A percentile compares a stretch with the other conserved stretches of the same genome.
phyloP scores from a whole-genome alignment of 2,888 invertebrate species.

The Periphyllus acericola region DNA sequence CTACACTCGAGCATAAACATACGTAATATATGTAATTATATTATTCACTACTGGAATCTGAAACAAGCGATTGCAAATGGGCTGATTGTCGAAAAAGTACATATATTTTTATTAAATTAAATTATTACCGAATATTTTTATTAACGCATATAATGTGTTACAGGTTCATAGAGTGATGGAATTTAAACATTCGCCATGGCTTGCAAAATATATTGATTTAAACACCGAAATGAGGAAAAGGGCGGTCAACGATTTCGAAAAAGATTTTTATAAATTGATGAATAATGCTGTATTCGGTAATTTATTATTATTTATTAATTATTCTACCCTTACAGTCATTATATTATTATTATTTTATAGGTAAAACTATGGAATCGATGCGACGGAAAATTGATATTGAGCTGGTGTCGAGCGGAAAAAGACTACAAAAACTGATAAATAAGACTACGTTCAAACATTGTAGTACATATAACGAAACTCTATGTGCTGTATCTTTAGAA shows the following conservation, averaged over 20 bases:
- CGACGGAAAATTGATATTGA: background rate
- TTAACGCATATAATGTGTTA: conserved; percentile 36
- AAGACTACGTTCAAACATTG: background rate
- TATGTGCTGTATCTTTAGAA: background rate
- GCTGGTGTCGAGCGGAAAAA: background rate
- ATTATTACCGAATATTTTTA: background rate
- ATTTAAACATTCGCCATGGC: too few relatives aligned
- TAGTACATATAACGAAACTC: background rate
- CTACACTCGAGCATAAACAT: conserved; percentile 64
- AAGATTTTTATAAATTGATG: background rate
- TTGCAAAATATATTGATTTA: too few relatives aligned
- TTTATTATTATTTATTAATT: background rate
- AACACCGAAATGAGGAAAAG: too few relatives aligned
- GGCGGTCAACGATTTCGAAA: background rate
- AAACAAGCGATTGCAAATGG: conserved; percentile 65
- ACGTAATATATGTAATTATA: too few relatives aligned
- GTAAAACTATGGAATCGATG: background rate
- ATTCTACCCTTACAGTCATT: too few relatives aligned
- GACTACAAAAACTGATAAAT: background rate
- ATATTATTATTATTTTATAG: too few relatives aligned
- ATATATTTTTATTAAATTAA: too few relatives aligned
- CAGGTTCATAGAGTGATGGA: too few relatives aligned
- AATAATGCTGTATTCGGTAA: background rate
- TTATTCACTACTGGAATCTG: conserved; percentile 66
- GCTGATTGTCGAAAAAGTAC: conserved; percentile 59